Evolutionary conservation across 2,113 vertebrate genomes (phyloP).

Genomic region (Genyomyrus donnyi): DNA sequence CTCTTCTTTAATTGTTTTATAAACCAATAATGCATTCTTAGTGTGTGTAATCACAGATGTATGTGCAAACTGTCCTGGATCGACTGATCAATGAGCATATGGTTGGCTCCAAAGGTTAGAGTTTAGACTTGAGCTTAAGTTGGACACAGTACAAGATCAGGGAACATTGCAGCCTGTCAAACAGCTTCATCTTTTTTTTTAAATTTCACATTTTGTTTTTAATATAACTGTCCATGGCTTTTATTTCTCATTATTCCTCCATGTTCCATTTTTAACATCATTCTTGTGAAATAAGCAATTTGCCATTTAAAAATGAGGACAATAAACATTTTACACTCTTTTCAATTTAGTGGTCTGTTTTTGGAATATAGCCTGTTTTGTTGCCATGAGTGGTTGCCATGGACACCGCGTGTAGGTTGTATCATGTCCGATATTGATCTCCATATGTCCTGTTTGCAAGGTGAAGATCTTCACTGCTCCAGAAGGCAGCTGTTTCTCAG

Average conservation of each 20-base stretch:
- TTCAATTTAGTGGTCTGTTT: constrained; percentile 34
- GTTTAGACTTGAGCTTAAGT: constrained; percentile 4
- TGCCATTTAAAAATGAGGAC: constrained; percentile 48
- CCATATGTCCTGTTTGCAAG: background rate
- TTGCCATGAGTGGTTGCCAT: background rate
- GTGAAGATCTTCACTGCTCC: background rate
- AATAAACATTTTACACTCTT: constrained; percentile 64
- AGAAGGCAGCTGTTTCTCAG: background rate
- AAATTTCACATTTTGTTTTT: constrained; percentile 32
- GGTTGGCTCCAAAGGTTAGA: constrained; percentile 8
- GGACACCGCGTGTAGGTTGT: background rate
- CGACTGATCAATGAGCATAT: constrained; percentile 17
- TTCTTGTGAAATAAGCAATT: constrained; percentile 49
- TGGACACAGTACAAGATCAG: constrained; percentile 18
- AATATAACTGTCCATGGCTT: constrained; percentile 33
- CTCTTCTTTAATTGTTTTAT: constrained; percentile 21
- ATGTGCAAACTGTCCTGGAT: background rate
- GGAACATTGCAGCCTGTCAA: constrained; percentile 15
- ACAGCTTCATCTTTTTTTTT: constrained; percentile 21
- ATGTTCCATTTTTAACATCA: constrained; percentile 46
- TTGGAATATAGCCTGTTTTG: background rate
- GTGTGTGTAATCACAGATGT: constrained; percentile 20
- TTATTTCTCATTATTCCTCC: constrained; percentile 31
- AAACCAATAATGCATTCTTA: constrained; percentile 15
- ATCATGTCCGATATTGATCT: background rate